phyloP scores from a whole-genome alignment of 2,113 vertebrate species.

The Mastomys natalensis region DNA sequence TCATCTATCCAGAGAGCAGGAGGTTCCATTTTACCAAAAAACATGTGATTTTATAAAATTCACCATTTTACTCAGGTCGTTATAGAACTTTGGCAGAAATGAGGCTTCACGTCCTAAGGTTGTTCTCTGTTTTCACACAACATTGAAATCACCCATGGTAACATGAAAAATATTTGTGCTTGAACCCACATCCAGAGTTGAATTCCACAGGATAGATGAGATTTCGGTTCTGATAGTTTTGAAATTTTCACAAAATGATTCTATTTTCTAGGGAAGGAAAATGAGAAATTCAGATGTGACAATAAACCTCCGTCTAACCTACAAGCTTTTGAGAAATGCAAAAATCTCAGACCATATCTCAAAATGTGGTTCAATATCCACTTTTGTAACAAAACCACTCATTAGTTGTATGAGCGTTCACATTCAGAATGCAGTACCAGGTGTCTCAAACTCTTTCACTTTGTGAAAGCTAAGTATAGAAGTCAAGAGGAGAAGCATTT shows the following conservation, averaged over 20 bases:
- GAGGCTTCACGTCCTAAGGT: not conserved
- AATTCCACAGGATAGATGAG: not conserved
- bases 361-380: not conserved
- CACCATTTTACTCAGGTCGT: not conserved
- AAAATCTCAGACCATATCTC: not conserved
- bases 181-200: not conserved
- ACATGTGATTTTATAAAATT: conserved; percentile 5
- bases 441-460: not conserved
- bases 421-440: not conserved
- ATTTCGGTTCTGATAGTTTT: not conserved
- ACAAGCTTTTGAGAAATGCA: not conserved
- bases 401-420: not conserved
- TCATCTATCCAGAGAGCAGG: not conserved
- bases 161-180: not conserved
- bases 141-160: not conserved
- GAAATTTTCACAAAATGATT: not conserved
- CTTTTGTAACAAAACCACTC: not conserved
- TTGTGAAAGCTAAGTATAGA: not conserved
- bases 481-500: not conserved
- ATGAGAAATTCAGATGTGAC: not conserved
- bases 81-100: not conserved
- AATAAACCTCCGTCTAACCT: not conserved
- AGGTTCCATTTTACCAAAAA: not conserved
- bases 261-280: not conserved
- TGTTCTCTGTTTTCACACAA: not conserved